Base-by-base conservation (phyloP, 2,888 invertebrate genomes). In the Strigamia maritima region DNA sequence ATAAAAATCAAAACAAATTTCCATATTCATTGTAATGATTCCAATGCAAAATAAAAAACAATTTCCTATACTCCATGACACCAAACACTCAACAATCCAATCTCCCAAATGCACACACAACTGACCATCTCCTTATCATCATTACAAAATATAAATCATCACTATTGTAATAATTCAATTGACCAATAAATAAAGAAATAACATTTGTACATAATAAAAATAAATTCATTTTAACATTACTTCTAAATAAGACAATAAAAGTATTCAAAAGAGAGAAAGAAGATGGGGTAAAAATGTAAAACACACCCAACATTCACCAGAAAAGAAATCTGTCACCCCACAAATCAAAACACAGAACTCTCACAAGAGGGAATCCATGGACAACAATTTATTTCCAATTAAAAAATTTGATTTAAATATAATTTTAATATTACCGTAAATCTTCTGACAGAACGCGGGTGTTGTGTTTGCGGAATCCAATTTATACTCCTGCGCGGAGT, bases 261-360 rank as follows among this genome's bases (percentile, higher is more conserved):
- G 24, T 14, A 26, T 16, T 12, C 2, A 65, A 12, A 24, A 65
- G 12, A 2, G 19, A 19, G n/a, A 1, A 60, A 65, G 22, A 65
- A 24, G 19, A 24, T 10, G 14, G 4, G 22, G 4, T 10, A 24
- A 70, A 28, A 70, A 12, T 28, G 28, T 26, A 70, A 70, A 70
- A 70, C 70, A 70, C 70, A 70, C 70, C 60, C 70, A 70, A 12
- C 70, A 70, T 70, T 70, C 28, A 70, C 28, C 70, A 26, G 28
- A 70, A 70, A 70, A 70, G 6, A 26, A 70, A 70, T 0, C 70
- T 70, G 70, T 70, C 70, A 70, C 28, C 70, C 19, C 16, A 28
- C 26, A 70, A 70, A 26, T 70, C 26, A 12, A 70, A 2, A 26
- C 70, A 70, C 60, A 65, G 22, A 65, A 65, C 60, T 65, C 60